phyloP scores from a whole-genome alignment of 2,888 invertebrate species.

The Lypha dubia region DNA sequence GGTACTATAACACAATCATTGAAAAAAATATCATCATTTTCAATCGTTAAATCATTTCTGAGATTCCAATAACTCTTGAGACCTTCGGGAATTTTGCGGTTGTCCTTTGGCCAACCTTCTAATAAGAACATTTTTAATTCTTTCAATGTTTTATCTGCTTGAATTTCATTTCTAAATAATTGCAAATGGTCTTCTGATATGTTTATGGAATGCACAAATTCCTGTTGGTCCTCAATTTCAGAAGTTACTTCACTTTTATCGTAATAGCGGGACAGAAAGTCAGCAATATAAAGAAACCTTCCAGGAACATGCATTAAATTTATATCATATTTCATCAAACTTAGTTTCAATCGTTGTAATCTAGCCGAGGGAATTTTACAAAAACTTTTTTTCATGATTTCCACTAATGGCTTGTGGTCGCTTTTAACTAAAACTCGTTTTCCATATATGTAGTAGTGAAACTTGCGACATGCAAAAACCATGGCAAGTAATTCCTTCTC shows the following conservation, averaged over 20 bases:
- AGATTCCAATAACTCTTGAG: constrained; percentile 73
- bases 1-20: constrained; percentile 64
- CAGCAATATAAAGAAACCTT: constrained; percentile 64
- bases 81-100: constrained; percentile 22
- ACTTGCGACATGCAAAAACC: constrained; percentile 71
- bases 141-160: neutral
- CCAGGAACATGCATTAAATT: constrained; percentile 57
- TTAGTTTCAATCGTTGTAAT: constrained; percentile 75
- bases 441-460: constrained; percentile 73
- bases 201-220: constrained; percentile 69
- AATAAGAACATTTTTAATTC: neutral
- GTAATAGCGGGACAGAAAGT: constrained; percentile 46
- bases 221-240: constrained; percentile 17
- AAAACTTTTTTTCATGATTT: constrained; percentile 75
- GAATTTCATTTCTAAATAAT: constrained; percentile 25
- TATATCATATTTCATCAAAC: constrained; percentile 74
- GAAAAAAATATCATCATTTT: constrained; percentile 65
- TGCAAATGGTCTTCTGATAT: constrained; percentile 59
- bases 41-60: constrained; percentile 72
- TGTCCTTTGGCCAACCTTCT: too few species aligned
- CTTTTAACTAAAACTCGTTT: constrained; percentile 73
- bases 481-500: constrained; percentile 79
- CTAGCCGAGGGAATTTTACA: constrained; percentile 75
- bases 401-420: constrained; percentile 78
- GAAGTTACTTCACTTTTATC: constrained; percentile 5